phyloP scores from a whole-genome alignment of 2,888 invertebrate species.

The Serripes groenlandicus region DNA sequence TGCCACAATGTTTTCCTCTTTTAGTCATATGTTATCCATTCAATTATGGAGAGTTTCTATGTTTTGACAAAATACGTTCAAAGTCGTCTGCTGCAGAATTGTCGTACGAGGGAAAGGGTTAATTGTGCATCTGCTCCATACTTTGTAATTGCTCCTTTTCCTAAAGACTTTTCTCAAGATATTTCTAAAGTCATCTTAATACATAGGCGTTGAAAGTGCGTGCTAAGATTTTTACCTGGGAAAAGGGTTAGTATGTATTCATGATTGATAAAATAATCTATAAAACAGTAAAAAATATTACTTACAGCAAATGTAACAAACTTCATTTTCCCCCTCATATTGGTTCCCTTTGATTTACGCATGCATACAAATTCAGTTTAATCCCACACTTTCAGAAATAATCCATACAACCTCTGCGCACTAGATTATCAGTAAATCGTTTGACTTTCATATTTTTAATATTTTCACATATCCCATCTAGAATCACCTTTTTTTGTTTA shows the following conservation, averaged over 20 bases:
- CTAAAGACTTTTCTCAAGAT: background rate
- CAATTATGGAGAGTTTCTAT: too few relatives aligned
- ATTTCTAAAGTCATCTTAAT: background rate
- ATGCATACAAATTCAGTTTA: too few relatives aligned
- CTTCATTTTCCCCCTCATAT: slow-evolving; percentile 16
- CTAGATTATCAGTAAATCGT: too few relatives aligned
- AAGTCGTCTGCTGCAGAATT: background rate
- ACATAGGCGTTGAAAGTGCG: background rate
- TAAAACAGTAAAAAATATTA: background rate
- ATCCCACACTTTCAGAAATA: too few relatives aligned
- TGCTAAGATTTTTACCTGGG: background rate
- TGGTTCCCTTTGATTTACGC: slow-evolving; percentile 11
- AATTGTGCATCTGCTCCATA: background rate
- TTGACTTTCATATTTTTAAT: too few relatives aligned
- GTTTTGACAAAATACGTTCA: too few relatives aligned
- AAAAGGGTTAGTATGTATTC: background rate
- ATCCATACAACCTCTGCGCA: too few relatives aligned
- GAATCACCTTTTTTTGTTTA: too few relatives aligned
- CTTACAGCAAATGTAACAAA: slow-evolving; percentile 22
- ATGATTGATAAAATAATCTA: background rate
- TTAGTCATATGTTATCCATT: too few relatives aligned
- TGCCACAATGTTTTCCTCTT: background rate
- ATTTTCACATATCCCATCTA: too few relatives aligned
- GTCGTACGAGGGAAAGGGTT: background rate
- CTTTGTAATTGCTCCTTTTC: slow-evolving; percentile 6